Base-by-base conservation (phyloP, 1,140 invertebrate genomes). In the Potamilus streckersoni region DNA sequence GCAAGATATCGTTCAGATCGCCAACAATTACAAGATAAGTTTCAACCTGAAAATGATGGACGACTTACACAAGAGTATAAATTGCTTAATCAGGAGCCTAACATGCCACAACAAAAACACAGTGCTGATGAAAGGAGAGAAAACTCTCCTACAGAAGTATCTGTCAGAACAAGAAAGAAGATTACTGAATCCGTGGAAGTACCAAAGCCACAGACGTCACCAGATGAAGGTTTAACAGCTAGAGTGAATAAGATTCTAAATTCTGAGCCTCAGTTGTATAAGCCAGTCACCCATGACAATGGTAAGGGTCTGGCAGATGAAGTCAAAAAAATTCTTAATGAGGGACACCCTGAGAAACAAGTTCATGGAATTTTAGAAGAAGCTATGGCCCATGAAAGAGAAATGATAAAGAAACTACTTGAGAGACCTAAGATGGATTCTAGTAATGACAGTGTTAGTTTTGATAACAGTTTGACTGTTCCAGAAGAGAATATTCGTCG, bases 331-430 rank as follows among this genome's bases (percentile, higher is more conserved):
- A 84, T 87, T 59, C 73, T 87, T 38, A 78, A 80, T 15, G 75
- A 66, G 49, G 81, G 84, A 56, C 71, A 79, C 17, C 85, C 85
- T 55, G 63, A 82, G 27, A 78, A 82, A 73, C 86, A 86, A 70
- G 86, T 80, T 11, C 71, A 80, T 74, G 82, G 82, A 4, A 85
- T 85, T 66, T 62, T 87, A 62, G 74, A 82, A 56, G 79, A 85
- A 27, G 80, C 83, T n/a, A 80, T 73, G 64, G 77, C 79, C 55
- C 66, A 83, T 20, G 86, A 87, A 62, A 68, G 70, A 69, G 74
- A 86, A 70, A 65, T 83, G 67, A 71, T 79, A 20, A 61, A 82
- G 31, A 78, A 76, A 17, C 56, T 82, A 15, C 77, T 80, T 11
- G 71, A 72, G 55, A 74, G 74, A 17, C 71, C 73, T 66, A 76